Conservation (phyloP, 2,888 invertebrate genomes). For the Pteria penguin region DNA sequence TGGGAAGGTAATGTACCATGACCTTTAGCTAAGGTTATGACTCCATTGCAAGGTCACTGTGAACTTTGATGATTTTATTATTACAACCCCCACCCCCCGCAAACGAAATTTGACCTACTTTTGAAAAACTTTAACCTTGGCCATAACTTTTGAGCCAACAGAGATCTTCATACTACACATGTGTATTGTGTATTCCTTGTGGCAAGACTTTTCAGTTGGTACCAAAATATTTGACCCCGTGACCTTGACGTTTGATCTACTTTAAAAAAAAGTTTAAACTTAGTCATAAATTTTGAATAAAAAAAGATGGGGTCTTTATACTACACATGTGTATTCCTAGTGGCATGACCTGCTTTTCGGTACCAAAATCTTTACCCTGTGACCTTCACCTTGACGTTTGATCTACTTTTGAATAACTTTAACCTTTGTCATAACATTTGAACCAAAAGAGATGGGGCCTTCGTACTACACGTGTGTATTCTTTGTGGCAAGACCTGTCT, state of each 20-base stretch:
- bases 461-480: conserved; percentile 4
- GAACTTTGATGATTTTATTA: too few species aligned
- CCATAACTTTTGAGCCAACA: neutral
- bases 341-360: neutral
- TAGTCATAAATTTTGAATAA: neutral
- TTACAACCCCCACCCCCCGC: too few species aligned
- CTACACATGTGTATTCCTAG: neutral
- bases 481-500: neutral
- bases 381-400: neutral
- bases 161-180: neutral
- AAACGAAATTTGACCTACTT: neutral
- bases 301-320: neutral
- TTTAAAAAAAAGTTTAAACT: neutral
- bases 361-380: neutral
- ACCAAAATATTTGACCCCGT: neutral
- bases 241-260: neutral
- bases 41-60: too few species aligned
- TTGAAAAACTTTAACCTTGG: neutral
- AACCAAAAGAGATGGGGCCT: neutral
- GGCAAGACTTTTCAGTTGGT: neutral
- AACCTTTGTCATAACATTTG: conserved; percentile 1
- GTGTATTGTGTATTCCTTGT: neutral
- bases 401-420: neutral
- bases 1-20: too few species aligned
- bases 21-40: too few species aligned